phyloP scores from a whole-genome alignment of 2,888 invertebrate species.

The Odontomyia ornata region DNA sequence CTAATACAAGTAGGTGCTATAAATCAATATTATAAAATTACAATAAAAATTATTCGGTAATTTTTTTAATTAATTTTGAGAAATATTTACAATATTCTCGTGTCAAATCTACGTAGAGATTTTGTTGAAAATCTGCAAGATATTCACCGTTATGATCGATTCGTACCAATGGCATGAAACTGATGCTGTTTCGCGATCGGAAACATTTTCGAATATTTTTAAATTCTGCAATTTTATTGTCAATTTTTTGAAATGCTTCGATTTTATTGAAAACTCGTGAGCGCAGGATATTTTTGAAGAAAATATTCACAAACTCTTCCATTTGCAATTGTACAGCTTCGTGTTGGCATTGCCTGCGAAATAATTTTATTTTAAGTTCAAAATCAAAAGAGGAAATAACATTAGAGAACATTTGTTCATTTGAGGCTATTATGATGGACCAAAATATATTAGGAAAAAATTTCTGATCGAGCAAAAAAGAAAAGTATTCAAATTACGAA shows the following conservation, averaged over 20 bases:
- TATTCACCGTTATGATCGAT: constrained; percentile 8
- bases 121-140: neutral
- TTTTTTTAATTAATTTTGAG: constrained; percentile 9
- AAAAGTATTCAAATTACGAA: too few relatives aligned
- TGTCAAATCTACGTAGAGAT: neutral
- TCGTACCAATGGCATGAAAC: constrained; percentile 24
- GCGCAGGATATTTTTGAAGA: constrained; percentile 18
- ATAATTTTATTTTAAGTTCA: neutral
- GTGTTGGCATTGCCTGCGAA: neutral
- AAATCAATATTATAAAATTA: neutral
- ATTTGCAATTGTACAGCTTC: neutral
- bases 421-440: too few relatives aligned
- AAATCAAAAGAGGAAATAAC: too few relatives aligned
- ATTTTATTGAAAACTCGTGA: constrained; percentile 4
- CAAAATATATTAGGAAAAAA: too few relatives aligned
- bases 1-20: too few relatives aligned
- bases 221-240: neutral
- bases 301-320: neutral
- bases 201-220: constrained; percentile 16
- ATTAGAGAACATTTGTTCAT: too few relatives aligned
- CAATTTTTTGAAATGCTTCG: neutral
- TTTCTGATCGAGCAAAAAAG: too few relatives aligned
- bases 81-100: neutral
- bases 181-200: constrained; percentile 15
- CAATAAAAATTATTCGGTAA: neutral